These are phyloP conservation scores for Drosophila histrio DNA, from an alignment of 2,888 invertebrate species.

Conservation along the genomic window DNA sequence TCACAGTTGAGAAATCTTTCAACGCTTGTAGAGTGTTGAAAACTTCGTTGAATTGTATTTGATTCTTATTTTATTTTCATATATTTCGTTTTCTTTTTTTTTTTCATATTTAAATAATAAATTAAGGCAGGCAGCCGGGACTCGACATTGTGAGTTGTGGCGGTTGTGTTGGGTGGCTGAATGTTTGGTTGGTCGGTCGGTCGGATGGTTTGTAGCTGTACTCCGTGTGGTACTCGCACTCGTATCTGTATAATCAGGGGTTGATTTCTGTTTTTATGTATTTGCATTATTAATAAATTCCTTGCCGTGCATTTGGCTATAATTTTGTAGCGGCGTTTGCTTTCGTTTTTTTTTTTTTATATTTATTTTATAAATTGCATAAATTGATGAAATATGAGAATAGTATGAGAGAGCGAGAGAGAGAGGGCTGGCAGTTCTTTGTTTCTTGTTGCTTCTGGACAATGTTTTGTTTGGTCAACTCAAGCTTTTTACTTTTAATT, in stretches of 20 bases:
- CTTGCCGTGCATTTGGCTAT: conserved; percentile 73
- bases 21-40: conserved; percentile 11
- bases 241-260: conserved; percentile 79
- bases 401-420: background rate
- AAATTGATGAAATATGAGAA: conserved; percentile 72
- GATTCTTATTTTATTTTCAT: conserved; percentile 49
- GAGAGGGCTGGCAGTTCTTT: conserved; percentile 8
- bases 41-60: conserved; percentile 3
- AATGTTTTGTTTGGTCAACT: conserved; percentile 75
- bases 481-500: conserved; percentile 75
- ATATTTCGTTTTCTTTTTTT: conserved; percentile 59
- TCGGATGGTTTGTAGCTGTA: conserved; percentile 25
- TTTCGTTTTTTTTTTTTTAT: conserved; percentile 55
- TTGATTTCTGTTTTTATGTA: conserved; percentile 80
- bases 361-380: conserved; percentile 80
- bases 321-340: conserved; percentile 42
- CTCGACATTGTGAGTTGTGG: conserved; percentile 42
- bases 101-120: conserved; percentile 80
- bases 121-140: conserved; percentile 69
- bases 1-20: too few species aligned
- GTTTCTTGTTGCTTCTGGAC: conserved; percentile 34
- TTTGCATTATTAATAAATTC: conserved; percentile 79
- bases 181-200: conserved; percentile 2
- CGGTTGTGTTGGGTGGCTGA: conserved; percentile 2
- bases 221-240: conserved; percentile 19